phyloP scores from a whole-genome alignment of 2,888 invertebrate species.

The Tenthredo mesomela region DNA sequence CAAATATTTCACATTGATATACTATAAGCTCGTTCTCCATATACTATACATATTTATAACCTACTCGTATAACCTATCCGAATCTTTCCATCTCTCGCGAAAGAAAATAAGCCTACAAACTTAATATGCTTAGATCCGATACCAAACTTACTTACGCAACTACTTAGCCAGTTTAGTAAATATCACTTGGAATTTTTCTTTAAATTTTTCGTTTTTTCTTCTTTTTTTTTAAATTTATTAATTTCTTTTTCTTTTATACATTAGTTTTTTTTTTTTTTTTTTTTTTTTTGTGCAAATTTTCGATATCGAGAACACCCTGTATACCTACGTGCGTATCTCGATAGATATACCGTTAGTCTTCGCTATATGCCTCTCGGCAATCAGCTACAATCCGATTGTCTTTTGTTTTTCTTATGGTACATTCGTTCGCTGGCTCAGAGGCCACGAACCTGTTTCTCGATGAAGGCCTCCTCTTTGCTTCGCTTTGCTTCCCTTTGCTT shows the following conservation, averaged over 20 bases:
- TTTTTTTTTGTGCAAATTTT: background rate
- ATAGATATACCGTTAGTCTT: constrained; percentile 67
- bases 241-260: background rate
- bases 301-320: background rate
- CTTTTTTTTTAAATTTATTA: no score
- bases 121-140: background rate
- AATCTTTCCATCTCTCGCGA: constrained; percentile 17
- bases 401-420: constrained; percentile 72
- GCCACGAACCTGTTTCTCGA: constrained; percentile 72
- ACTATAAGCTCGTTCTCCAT: constrained; percentile 43
- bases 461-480: background rate
- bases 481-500: background rate
- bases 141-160: background rate
- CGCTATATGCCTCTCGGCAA: constrained; percentile 68
- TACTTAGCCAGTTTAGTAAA: background rate
- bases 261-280: no score
- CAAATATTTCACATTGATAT: constrained; percentile 51
- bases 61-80: constrained; percentile 39
- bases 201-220: background rate
- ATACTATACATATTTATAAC: constrained; percentile 37
- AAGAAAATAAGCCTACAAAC: constrained; percentile 35
- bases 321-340: constrained; percentile 12
- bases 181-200: background rate
- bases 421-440: constrained; percentile 65
- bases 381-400: constrained; percentile 73